Conservation (phyloP, 2,888 invertebrate genomes). For the Matsumyia berberina region DNA sequence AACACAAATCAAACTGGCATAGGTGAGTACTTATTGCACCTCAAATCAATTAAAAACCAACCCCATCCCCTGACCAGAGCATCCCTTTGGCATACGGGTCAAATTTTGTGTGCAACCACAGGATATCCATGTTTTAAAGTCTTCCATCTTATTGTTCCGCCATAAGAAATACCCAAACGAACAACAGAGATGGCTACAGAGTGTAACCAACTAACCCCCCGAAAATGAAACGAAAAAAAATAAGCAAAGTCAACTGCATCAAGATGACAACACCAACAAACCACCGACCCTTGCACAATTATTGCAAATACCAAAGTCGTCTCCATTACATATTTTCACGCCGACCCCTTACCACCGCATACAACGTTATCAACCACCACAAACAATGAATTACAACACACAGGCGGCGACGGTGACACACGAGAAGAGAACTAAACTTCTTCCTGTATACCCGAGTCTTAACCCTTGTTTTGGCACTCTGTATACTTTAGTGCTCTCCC, state of each 20-base stretch:
- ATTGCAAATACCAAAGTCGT: constrained; percentile 71
- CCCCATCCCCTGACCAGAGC: background rate
- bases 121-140: constrained; percentile 49
- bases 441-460: constrained; percentile 48
- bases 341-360: constrained; percentile 64
- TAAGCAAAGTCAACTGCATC: constrained; percentile 34
- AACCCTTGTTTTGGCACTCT: constrained; percentile 71
- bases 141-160: background rate
- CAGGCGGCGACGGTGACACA: constrained; percentile 9
- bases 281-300: constrained; percentile 72
- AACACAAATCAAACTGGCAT: constrained; percentile 4
- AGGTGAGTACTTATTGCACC: background rate
- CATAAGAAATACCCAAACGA: background rate
- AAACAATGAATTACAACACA: constrained; percentile 71
- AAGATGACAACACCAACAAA: constrained; percentile 60
- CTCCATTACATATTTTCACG: constrained; percentile 64
- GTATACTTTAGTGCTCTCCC: constrained; percentile 36
- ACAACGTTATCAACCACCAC: constrained; percentile 67
- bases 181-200: constrained; percentile 2
- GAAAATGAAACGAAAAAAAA: background rate
- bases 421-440: constrained; percentile 27
- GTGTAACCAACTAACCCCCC: constrained; percentile 2
- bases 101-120: constrained; percentile 48
- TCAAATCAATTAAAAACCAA: constrained; percentile 51
- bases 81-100: constrained; percentile 30